Evolutionary conservation across 2,888 invertebrate genomes (phyloP), one percentile per base, ranked within the genome.

Genomic region (Bruchidius siliquastri): DNA sequence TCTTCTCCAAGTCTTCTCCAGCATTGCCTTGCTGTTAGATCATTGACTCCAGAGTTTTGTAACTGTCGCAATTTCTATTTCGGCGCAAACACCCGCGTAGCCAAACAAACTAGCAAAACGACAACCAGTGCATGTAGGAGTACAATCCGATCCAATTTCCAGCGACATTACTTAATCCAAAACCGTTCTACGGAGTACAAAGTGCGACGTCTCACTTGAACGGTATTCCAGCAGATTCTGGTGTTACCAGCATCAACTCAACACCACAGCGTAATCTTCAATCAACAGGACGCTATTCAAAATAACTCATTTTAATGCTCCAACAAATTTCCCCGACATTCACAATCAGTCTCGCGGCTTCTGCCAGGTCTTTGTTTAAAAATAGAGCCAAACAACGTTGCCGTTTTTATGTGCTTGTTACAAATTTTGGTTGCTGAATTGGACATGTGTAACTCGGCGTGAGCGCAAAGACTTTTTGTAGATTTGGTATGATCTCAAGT

Each of bases 281-380:
- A 68, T 68, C 68, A 68, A 71, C 71, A 49, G 13, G 72, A 69
- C 71, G 72, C 72, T 71, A 76, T 76, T 74, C 72, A 71, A 67
- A 72, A 74, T 68, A 73, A 72, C 72, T 72, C 69, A 73, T 68
- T 75, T 76, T 71, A 75, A 73, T 73, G 74, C 74, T 76, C 73
- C 73, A 72, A 72, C 73, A 74, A 76, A 76, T 74, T 73, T 76
- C 69, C 71, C 72, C 72, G 73, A 74, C 75, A 75, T 74, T 74
- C 74, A 73, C 49, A 49, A 73, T 72, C 70, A 26, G 69, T 74
- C 67, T 49, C 49, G 71, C 69, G 32, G 69, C 66, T 73, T 69
- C 72, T 74, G 76, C 76, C 74, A 74, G 74, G 72, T 69, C 68
- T 68, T 73, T 71, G 74, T 72, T 72, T 76, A 76, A 74, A 76